Evolutionary conservation across 2,113 vertebrate species (phyloP).

Genomic region (Rynchops niger): DNA sequence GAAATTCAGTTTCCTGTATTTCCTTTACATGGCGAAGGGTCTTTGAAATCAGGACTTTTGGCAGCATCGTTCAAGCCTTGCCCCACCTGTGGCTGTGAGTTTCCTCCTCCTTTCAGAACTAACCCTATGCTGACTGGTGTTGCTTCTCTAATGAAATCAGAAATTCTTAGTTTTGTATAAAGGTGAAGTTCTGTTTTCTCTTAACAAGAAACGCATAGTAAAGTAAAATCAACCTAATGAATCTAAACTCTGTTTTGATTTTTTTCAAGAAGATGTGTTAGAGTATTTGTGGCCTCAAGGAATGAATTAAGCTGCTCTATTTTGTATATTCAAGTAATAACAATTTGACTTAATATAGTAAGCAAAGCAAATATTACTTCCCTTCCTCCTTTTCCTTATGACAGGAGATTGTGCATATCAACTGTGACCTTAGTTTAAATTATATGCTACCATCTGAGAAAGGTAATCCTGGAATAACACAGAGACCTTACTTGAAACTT

Average conservation of each 20-base stretch:
- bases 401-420: background rate
- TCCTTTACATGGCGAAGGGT: background rate
- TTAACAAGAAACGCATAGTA: background rate
- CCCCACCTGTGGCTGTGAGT: rapidly evolving
- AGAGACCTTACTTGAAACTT: background rate
- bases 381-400: background rate
- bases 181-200: background rate
- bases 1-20: background rate
- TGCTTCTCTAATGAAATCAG: background rate
- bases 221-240: background rate
- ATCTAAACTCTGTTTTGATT: background rate
- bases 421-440: background rate
- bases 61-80: rapidly evolving
- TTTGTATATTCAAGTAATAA: background rate
- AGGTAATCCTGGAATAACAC: background rate
- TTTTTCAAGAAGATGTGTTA: background rate
- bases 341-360: background rate
- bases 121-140: rapidly evolving
- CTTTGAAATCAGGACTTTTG: background rate
- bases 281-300: background rate
- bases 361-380: background rate
- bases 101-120: background rate
- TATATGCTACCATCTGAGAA: background rate
- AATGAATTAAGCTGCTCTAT: background rate
- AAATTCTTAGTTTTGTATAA: background rate